Conservation (phyloP, 2,888 invertebrate species). For the Polydrusus cervinus region DNA sequence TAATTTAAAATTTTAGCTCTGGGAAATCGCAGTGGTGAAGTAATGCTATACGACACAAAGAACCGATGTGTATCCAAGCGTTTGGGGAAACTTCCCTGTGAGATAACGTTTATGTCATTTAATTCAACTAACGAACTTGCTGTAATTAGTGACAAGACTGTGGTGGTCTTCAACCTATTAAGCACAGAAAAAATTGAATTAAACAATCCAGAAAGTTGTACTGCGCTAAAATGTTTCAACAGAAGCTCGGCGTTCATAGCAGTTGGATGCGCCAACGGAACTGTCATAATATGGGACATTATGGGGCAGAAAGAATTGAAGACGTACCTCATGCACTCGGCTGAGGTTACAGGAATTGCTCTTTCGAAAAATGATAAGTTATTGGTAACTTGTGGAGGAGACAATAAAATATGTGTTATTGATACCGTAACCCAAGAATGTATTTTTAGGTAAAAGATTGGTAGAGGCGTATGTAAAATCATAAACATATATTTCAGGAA, state of each 20-base stretch:
- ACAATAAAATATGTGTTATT: constrained; percentile 64
- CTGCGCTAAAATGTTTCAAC: constrained; percentile 61
- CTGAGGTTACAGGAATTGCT: constrained; percentile 61
- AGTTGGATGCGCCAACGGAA: constrained; percentile 62
- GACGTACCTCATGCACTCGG: constrained; percentile 59
- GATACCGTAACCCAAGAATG: constrained; percentile 60
- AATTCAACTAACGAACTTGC: constrained; percentile 56
- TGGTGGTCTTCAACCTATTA: constrained; percentile 20
- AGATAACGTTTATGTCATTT: constrained; percentile 25
- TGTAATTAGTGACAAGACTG: constrained; percentile 55
- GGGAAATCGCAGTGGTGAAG: constrained; percentile 63
- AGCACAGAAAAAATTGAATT: constrained; percentile 39
- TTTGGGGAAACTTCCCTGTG: constrained; percentile 25
- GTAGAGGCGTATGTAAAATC: no score
- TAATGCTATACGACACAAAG: constrained; percentile 67
- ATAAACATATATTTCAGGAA: no score
- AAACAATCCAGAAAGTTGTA: constrained; percentile 48
- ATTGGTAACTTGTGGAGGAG: constrained; percentile 63
- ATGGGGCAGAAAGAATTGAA: constrained; percentile 55
- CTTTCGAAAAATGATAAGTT: constrained; percentile 60
- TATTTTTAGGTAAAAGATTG: constrained; percentile 57
- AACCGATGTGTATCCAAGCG: constrained; percentile 32
- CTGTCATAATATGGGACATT: constrained; percentile 61
- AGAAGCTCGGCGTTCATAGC: constrained; percentile 59
- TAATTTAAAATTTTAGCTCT: constrained; percentile 58